Conservation (phyloP, 2,888 invertebrate genomes). For the Lymantria dispar region DNA sequence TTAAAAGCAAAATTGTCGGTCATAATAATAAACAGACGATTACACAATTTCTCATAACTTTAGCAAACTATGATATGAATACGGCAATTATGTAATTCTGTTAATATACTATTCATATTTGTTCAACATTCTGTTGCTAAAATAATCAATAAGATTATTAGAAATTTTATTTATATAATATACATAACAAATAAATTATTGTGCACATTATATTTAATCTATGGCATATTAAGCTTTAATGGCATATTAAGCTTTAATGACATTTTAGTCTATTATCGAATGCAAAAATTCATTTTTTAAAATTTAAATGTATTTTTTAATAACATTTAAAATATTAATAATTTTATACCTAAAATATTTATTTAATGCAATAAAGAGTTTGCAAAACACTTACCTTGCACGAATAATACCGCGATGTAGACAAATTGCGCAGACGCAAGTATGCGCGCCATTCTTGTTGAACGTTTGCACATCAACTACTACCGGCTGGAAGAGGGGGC, state of each 20-base stretch:
- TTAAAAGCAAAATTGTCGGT: not conserved
- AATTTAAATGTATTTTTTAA: too few relatives aligned
- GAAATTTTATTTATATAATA: too few relatives aligned
- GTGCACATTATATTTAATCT: too few relatives aligned
- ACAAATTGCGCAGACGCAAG: conserved; percentile 26
- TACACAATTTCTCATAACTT: not conserved
- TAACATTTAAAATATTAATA: too few relatives aligned
- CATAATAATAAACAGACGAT: not conserved
- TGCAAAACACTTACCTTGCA: conserved; percentile 36
- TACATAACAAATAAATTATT: too few relatives aligned
- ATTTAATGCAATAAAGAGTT: conserved; percentile 9
- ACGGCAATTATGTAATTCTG: conserved; percentile 2
- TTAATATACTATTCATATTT: conserved; percentile 1
- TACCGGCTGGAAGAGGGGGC: conserved; percentile 25
- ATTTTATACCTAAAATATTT: too few relatives aligned
- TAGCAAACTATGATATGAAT: not conserved
- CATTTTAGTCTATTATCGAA: too few relatives aligned
- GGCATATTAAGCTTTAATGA: too few relatives aligned
- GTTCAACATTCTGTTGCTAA: too few relatives aligned
- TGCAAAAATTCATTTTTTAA: too few relatives aligned
- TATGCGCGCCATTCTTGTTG: conserved; percentile 46
- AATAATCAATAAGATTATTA: too few relatives aligned
- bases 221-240: too few relatives aligned
- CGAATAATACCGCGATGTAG: conserved; percentile 27
- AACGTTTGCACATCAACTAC: conserved; percentile 12